Base-by-base conservation (phyloP, 2,113 vertebrate genomes). In the Proterorhinus semilunaris region DNA sequence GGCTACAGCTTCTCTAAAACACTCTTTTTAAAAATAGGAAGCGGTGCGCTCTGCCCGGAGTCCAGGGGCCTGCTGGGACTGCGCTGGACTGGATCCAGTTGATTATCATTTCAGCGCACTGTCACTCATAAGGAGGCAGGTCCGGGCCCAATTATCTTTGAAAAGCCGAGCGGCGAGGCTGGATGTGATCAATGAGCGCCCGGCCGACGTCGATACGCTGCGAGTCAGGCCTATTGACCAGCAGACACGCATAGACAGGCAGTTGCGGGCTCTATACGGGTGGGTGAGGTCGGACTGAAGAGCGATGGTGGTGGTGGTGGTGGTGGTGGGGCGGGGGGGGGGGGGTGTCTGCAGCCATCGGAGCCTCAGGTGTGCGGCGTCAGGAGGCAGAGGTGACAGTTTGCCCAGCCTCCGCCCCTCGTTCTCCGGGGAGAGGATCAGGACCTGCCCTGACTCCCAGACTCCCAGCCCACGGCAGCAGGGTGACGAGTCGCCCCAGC, bases 311-410 rank as follows among this genome's bases (percentile, higher is more conserved):
- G 43, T 15, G 15, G 48, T 16, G 53, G 5, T 45, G 12, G 53
- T 15, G 50, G 65, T 49, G 47, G 44, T 21, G 21, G 21, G 21
- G 59, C 12, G 10, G 21, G 59, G 15, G 10, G 36, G 57, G 54
- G 66, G 71, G 58, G 0, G 66, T 69, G 73, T 69, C 64, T 17
- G 85, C 77, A 69, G 92, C 77, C 67, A 80, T 66, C 65, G n/a
- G 83, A 93, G 92, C 93, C 92, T 91, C 96, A 96, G 96, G 95
- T 97, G 96, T 95, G 88, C 88, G 87, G 90, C 92, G 90, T 92
- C 95, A 94, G 89, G 85, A 91, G 83, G 93, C 93, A 93, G 92
- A 86, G 84, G 93, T 94, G 94, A 94, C 93, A 89, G 89, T 90
- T 92, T 93, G 92, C 69, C 69, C 91, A 82, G 87, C 87, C 71